Evolutionary conservation across 2,113 vertebrate species (phyloP).

Genomic region (Felis chaus): DNA sequence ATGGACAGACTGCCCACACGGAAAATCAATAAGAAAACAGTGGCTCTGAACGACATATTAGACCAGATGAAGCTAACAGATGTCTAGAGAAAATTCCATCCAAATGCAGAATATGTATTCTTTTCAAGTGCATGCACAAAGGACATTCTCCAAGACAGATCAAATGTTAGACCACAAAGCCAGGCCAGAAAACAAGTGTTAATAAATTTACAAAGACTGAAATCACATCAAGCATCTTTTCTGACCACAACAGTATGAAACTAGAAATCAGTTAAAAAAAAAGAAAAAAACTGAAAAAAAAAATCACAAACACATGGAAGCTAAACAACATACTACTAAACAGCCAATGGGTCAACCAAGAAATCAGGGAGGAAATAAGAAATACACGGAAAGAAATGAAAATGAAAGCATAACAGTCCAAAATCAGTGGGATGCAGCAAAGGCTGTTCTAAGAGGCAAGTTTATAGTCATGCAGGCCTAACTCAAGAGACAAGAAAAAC

Average conservation of each 20-base stretch:
- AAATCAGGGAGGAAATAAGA: neutral
- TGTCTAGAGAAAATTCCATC: neutral
- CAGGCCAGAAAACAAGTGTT: neutral
- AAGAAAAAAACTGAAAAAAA: neutral
- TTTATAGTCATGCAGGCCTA: neutral
- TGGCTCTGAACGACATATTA: neutral
- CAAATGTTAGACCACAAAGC: neutral
- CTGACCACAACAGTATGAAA: neutral
- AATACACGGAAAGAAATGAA: neutral
- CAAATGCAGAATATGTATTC: neutral
- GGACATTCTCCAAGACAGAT: neutral
- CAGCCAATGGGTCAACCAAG: neutral
- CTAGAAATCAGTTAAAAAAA: neutral
- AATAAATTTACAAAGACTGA: neutral
- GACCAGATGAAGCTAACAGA: neutral
- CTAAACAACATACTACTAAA: neutral
- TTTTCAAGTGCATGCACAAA: neutral
- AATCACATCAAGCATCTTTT: neutral
- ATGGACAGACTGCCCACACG: neutral
- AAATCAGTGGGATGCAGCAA: neutral
- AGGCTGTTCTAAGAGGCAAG: neutral
- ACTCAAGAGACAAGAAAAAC: neutral
- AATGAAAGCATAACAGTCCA: neutral
- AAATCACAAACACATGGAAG: neutral
- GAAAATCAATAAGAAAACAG: neutral